phyloP scores from a whole-genome alignment of 2,113 vertebrate genomes.

The Psittacara wagleri region DNA sequence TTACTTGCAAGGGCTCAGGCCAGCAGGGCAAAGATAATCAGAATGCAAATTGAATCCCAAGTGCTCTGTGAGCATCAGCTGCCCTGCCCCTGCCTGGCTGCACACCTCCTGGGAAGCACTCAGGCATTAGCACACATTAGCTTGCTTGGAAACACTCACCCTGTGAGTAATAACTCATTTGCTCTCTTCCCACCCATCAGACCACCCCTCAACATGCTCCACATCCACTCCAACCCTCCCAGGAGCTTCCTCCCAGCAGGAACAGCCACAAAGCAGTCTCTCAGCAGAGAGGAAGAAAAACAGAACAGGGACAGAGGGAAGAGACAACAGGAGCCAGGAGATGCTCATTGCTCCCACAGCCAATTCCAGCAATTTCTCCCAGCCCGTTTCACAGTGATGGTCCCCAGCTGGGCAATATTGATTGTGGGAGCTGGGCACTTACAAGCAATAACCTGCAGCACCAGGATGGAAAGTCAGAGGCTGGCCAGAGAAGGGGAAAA shows the following conservation, averaged over 20 bases:
- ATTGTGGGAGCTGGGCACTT: neutral
- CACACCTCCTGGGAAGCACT: constrained; percentile 31
- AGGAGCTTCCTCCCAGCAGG: neutral
- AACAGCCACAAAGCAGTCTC: neutral
- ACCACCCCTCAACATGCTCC: neutral
- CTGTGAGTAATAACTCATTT: neutral
- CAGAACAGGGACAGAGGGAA: neutral
- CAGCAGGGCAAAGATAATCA: constrained; percentile 55
- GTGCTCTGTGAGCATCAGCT: constrained; percentile 8
- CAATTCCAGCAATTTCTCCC: neutral
- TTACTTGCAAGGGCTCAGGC: constrained; percentile 51
- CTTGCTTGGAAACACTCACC: neutral
- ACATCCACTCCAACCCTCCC: neutral
- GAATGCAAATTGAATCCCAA: constrained; percentile 47
- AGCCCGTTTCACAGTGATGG: neutral
- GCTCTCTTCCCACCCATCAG: neutral
- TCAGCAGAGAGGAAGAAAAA: neutral
- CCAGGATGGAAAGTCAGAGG: neutral
- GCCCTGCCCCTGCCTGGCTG: constrained; percentile 25
- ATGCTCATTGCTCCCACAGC: neutral
- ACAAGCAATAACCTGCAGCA: neutral
- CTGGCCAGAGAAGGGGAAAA: neutral
- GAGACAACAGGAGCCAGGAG: neutral
- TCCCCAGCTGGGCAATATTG: constrained; percentile 23
- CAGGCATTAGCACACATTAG: constrained; percentile 10